Evolutionary conservation across 2,113 vertebrate genomes (phyloP).

Genomic region (Neogobius melanostomus): DNA sequence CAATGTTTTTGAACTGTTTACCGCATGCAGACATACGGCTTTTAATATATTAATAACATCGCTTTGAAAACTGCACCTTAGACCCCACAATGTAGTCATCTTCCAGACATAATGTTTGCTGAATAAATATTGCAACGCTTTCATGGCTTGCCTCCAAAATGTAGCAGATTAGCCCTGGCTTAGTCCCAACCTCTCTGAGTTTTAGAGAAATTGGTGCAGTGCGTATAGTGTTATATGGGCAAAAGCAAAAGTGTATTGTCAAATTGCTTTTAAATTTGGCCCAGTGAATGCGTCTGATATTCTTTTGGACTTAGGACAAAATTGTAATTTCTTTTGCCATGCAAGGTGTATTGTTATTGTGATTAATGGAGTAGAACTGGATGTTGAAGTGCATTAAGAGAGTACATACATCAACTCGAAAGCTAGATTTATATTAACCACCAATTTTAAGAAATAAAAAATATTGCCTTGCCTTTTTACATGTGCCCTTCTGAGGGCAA

Average conservation of each 20-base stretch:
- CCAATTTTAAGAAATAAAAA: neutral
- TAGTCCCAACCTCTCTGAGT: neutral
- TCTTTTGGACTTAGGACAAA: neutral
- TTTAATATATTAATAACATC: neutral
- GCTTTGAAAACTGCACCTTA: neutral
- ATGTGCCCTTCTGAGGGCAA: neutral
- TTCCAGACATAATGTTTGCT: slow-evolving; percentile 3
- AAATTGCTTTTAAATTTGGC: slow-evolving; percentile 8
- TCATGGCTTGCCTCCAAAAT: slow-evolving; percentile 1
- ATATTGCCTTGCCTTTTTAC: neutral
- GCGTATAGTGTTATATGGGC: neutral
- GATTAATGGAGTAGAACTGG: slow-evolving; percentile 36
- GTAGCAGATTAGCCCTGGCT: slow-evolving; percentile 12
- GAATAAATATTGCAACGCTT: slow-evolving; percentile 3
- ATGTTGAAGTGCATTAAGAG: slow-evolving; percentile 4
- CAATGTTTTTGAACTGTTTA: neutral
- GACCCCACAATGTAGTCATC: neutral
- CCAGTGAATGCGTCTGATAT: neutral
- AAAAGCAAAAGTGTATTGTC: neutral
- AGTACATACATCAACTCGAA: neutral
- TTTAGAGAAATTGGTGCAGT: slow-evolving; percentile 8
- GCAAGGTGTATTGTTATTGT: slow-evolving; percentile 40
- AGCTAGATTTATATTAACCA: neutral
- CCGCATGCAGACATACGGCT: neutral
- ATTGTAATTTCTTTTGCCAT: slow-evolving; percentile 6